Conservation (phyloP, 1,140 invertebrate species). For the Heliconius himera region DNA sequence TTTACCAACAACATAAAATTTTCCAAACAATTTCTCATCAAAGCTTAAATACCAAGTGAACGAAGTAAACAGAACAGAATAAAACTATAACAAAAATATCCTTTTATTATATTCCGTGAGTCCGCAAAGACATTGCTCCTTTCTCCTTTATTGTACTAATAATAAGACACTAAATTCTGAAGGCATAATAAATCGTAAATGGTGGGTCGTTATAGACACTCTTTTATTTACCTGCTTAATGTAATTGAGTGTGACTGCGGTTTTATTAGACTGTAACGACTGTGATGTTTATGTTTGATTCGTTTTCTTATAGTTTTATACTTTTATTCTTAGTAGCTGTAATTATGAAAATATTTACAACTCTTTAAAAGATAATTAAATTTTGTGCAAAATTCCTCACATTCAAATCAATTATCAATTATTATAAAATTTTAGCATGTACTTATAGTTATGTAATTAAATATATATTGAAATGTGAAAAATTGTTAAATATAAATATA, state of each 20-base stretch:
- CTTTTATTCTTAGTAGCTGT: background rate
- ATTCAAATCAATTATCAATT: too few species aligned
- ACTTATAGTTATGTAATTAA: too few species aligned
- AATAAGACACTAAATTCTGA: conserved; percentile 34
- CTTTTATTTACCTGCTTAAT: conserved; percentile 37
- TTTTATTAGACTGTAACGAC: conserved; percentile 21
- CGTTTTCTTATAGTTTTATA: background rate
- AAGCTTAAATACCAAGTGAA: background rate
- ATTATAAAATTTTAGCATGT: too few species aligned
- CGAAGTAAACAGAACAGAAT: background rate
- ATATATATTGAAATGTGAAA: too few species aligned
- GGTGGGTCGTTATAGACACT: conserved; percentile 24
- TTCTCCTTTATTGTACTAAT: conserved; percentile 28
- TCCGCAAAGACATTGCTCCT: conserved; percentile 22
- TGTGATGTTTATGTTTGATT: background rate
- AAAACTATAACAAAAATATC: conserved; percentile 21
- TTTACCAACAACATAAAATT: background rate
- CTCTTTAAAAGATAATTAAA: too few species aligned
- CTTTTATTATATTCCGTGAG: conserved; percentile 28
- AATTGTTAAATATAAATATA: too few species aligned
- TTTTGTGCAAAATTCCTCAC: too few species aligned
- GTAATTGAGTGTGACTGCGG: conserved; percentile 22
- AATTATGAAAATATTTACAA: too few species aligned
- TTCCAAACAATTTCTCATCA: conserved; percentile 5
- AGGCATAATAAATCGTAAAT: conserved; percentile 29